Evolutionary conservation across 1,140 invertebrate genomes (phyloP).

Genomic region (Trialeurodes vaporariorum): DNA sequence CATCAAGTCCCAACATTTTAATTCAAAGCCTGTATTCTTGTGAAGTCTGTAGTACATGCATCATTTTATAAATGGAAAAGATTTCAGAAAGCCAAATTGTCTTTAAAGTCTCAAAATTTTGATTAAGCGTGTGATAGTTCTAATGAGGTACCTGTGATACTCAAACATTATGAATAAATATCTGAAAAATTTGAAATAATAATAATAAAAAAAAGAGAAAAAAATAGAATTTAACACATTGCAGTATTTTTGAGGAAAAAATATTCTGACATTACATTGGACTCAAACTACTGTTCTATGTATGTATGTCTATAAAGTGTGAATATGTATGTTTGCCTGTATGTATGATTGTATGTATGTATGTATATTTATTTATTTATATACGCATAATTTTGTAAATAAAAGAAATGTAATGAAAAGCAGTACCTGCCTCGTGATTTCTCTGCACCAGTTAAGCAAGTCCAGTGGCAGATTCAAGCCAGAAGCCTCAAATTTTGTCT

Average conservation of each 20-base stretch:
- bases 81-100: background rate
- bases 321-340: background rate
- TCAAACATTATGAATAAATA: background rate
- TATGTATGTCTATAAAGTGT: background rate
- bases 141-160: background rate
- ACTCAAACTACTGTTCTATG: background rate
- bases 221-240: too few relatives aligned
- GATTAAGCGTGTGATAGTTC: background rate
- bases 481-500: too few relatives aligned
- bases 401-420: background rate
- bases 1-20: too few relatives aligned
- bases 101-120: background rate
- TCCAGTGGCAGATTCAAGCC: too few relatives aligned
- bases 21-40: too few relatives aligned
- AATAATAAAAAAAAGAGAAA: too few relatives aligned
- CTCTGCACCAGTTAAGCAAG: too few relatives aligned
- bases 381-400: background rate
- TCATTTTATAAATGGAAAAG: too few relatives aligned
- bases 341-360: background rate
- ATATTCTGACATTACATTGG: background rate
- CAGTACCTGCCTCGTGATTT: background rate
- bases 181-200: background rate
- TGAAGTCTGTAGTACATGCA: too few relatives aligned
- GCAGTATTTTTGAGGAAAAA: background rate
- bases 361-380: background rate